phyloP scores from a whole-genome alignment of 2,797 vertebrate species.

The Malurus leucopterus region DNA sequence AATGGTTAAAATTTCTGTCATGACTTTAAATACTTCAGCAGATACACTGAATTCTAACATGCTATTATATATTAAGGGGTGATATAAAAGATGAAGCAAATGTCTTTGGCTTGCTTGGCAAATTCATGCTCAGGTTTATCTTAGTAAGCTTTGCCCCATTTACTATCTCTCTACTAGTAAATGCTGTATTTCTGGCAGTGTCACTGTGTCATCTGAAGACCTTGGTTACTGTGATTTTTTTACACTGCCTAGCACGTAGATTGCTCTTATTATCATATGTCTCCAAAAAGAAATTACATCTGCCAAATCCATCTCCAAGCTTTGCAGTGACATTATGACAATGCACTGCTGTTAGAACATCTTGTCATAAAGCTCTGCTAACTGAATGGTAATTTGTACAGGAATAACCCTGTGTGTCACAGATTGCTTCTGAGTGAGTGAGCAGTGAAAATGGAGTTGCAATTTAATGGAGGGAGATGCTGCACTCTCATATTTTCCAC shows the following conservation, averaged over 20 bases:
- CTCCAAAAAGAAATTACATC: background rate
- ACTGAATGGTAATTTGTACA: background rate
- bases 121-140: background rate
- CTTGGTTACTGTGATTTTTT: background rate
- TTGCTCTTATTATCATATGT: conserved; percentile 15
- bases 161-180: background rate
- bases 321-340: conserved; percentile 28
- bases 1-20: background rate
- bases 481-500: background rate
- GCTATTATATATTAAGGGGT: background rate
- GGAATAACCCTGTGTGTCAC: background rate
- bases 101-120: background rate
- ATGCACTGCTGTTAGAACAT: background rate
- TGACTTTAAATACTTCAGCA: background rate
- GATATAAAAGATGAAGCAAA: background rate
- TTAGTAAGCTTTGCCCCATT: background rate
- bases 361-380: conserved; percentile 3
- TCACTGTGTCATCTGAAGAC: background rate
- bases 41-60: background rate
- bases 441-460: background rate
- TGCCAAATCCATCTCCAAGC: conserved; percentile 3
- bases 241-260: background rate
- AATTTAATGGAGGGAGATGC: background rate
- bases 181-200: background rate
- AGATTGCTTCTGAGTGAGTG: background rate